Evolutionary conservation across 2,113 vertebrate species (phyloP).

Genomic region (Perca fluviatilis): DNA sequence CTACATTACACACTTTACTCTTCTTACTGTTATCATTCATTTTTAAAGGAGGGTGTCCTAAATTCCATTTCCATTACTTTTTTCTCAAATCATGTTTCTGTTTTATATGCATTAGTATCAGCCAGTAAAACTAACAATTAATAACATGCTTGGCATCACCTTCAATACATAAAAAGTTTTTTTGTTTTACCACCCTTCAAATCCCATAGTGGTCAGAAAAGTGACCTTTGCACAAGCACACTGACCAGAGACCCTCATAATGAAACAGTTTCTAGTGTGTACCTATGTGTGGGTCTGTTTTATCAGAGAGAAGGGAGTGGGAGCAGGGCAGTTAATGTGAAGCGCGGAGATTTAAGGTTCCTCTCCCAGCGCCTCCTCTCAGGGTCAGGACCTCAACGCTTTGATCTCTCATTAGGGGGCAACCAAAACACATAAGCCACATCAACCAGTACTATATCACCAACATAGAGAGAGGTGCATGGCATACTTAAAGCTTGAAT

Average conservation of each 20-base stretch:
- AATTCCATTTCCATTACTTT: not conserved
- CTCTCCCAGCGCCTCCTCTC: slow-evolving; percentile 55
- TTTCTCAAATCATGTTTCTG: not conserved
- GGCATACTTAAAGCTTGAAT: slow-evolving; percentile 28
- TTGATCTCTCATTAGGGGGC: slow-evolving; percentile 82
- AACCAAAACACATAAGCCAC: slow-evolving; percentile 74
- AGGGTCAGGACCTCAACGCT: slow-evolving; percentile 58
- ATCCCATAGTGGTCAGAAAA: not conserved
- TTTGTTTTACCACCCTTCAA: not conserved
- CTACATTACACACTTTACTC: not conserved
- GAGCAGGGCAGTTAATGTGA: slow-evolving; percentile 36
- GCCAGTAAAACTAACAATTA: not conserved
- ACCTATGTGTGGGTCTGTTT: slow-evolving; percentile 18
- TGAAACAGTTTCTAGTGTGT: not conserved
- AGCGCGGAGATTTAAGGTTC: slow-evolving; percentile 54
- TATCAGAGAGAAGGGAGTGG: slow-evolving; percentile 11
- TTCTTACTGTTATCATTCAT: not conserved
- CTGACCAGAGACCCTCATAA: not conserved
- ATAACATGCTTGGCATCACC: not conserved
- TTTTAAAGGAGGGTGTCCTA: not conserved
- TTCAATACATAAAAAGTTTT: not conserved
- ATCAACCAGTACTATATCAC: slow-evolving; percentile 57
- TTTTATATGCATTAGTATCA: not conserved
- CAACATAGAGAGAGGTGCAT: slow-evolving; percentile 11
- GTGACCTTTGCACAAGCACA: not conserved